Percentiles rank a stretch among this genome's conserved stretches.
phyloP scores from a whole-genome alignment of 2,888 invertebrate species.

The Synergus gifuensis region DNA sequence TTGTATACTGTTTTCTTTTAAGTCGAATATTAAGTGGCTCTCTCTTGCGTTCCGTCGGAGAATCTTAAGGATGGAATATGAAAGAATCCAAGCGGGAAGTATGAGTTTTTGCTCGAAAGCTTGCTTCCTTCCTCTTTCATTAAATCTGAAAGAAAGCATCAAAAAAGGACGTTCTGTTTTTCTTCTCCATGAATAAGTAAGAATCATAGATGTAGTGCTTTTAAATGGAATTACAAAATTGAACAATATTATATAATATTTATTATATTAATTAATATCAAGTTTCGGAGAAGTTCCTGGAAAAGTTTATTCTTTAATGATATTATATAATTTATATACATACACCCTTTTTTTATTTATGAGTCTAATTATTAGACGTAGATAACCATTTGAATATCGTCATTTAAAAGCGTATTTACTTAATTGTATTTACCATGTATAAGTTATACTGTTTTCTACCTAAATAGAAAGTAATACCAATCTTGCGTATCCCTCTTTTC shows the following conservation, averaged over 20 bases:
- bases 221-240: no score
- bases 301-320: no score
- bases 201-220: background rate
- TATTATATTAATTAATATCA: no score
- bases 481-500: background rate
- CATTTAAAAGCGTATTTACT: background rate
- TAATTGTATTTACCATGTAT: background rate
- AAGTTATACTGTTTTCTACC: background rate
- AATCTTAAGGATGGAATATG: constrained; percentile 3
- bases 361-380: no score
- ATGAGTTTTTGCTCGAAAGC: background rate
- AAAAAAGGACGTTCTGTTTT: background rate
- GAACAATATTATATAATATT: no score
- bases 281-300: no score
- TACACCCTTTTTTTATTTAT: no score
- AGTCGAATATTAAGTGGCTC: background rate
- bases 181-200: background rate
- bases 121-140: background rate
- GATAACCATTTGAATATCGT: no score
- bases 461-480: background rate
- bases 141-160: background rate
- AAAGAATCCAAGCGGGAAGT: background rate
- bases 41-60: background rate
- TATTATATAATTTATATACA: no score
- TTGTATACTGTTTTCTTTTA: background rate